Evolutionary conservation across 2,113 vertebrate species (phyloP).

Genomic region (Bubalus kerabau): DNA sequence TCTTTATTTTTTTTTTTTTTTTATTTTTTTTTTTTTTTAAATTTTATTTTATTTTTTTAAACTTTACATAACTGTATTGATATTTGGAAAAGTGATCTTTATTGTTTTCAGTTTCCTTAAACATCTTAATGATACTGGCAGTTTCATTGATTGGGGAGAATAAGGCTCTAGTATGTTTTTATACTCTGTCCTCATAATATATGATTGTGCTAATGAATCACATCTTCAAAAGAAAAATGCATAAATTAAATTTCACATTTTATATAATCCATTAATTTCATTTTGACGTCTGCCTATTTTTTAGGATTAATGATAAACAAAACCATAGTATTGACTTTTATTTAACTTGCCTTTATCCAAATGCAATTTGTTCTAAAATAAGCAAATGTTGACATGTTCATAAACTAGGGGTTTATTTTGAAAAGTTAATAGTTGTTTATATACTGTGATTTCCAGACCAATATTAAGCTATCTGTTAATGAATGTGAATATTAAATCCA

Average conservation of each 20-base stretch:
- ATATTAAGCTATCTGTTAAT: neutral
- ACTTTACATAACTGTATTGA: too few species aligned
- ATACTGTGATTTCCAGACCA: neutral
- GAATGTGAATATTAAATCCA: conserved; percentile 32
- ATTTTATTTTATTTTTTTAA: too few species aligned
- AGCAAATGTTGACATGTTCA: neutral
- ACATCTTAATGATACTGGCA: neutral
- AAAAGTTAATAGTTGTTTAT: neutral
- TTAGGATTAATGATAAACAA: neutral
- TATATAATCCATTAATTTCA: neutral
- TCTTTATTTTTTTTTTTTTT: too few species aligned
- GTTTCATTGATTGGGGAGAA: neutral
- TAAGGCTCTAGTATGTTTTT: neutral
- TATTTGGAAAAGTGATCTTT: neutral
- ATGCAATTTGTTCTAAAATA: conserved; percentile 17
- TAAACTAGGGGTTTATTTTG: neutral
- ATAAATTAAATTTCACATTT: neutral
- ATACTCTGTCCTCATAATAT: neutral
- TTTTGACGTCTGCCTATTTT: neutral
- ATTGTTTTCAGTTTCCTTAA: conserved; percentile 13
- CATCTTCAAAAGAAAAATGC: neutral
- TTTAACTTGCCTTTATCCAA: neutral
- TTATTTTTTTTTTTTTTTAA: too few species aligned
- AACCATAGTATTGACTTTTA: neutral
- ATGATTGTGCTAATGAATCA: neutral